Evolutionary conservation across 2,797 vertebrate genomes (phyloP), one percentile per base, ranked within the genome.

Genomic region (Cynodonichthys magdalenae): DNA sequence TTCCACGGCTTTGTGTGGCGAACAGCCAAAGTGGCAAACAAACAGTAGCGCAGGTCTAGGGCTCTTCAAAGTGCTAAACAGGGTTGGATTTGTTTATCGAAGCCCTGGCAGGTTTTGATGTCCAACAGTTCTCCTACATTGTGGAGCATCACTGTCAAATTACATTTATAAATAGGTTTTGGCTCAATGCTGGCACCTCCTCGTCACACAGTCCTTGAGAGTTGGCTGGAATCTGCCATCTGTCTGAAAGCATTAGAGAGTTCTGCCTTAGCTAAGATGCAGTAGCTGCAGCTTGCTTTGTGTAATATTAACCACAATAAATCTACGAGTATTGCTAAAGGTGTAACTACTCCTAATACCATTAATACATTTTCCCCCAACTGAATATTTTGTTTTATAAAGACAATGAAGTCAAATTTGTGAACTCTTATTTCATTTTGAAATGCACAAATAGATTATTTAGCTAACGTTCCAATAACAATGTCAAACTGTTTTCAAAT

Each of bases 161-260:
- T 69, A 76, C 48, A 71, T 88, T 74, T 88, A 89, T 87, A 86
- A 90, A 91, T 89, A 90, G 87, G 83, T 65, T 69, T 81, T 66
- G 77, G 75, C 81, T 80, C 57, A 46, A 42, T 53, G 54, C 66
- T 81, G 80, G 73, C 79, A 71, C 64, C 66, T 44, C 42, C 71
- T 73, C 75, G 67, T 85, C 69, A 76, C 27, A 45, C 56, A 77
- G 78, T 80, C 71, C 77, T 69, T 55, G 75, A 80, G 77, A 67
- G 56, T 66, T 78, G 82, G 80, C 77, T 78, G 64, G 67, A 85
- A 80, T 71, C 77, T 77, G 60, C 84, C 81, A 81, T 83, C 83
- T 84, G 87, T 85, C 79, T 79, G 53, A 65, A 66, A 79, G 73
- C 56, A 42, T 83, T 70, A 58, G 11, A 34, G 68, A 71, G 18